A percentile compares a stretch with the other conserved stretches of the same genome.
These are phyloP conservation scores for Phocides pigmalion DNA, from an alignment of 1,140 invertebrate species.

Conservation along the genomic window DNA sequence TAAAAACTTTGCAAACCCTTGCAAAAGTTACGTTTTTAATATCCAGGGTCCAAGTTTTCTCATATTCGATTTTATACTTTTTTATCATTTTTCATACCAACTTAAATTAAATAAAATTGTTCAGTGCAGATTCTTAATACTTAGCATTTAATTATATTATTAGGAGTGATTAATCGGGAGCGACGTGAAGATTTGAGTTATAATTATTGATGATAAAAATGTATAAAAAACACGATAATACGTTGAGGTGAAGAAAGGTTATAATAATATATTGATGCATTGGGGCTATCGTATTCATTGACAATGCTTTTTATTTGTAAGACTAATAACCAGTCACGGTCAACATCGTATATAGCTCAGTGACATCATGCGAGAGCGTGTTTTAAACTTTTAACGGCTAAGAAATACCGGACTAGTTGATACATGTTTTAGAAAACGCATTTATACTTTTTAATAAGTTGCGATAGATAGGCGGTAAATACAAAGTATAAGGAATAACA, in stretches of 20 bases:
- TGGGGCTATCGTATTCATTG: slow-evolving; percentile 24
- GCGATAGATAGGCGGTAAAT: not conserved
- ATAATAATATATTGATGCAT: slow-evolving; percentile 20
- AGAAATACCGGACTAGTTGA: slow-evolving; percentile 13
- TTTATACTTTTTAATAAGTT: too few relatives aligned
- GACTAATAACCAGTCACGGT: slow-evolving; percentile 45
- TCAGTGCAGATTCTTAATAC: too few relatives aligned
- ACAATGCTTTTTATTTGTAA: slow-evolving; percentile 43
- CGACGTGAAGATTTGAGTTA: not conserved
- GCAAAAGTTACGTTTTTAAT: too few relatives aligned
- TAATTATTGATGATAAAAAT: not conserved
- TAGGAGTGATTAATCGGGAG: too few relatives aligned
- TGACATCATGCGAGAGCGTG: slow-evolving; percentile 61
- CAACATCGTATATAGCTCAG: slow-evolving; percentile 45
- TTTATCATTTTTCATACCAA: too few relatives aligned
- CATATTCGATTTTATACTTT: too few relatives aligned
- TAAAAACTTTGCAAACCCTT: too few relatives aligned
- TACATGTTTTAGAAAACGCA: not conserved
- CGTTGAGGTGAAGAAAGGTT: slow-evolving; percentile 22
- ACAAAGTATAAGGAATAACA: not conserved
- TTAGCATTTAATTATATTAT: too few relatives aligned
- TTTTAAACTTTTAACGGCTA: slow-evolving; percentile 49
- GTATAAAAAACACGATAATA: slow-evolving; percentile 4
- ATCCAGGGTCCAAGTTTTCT: too few relatives aligned
- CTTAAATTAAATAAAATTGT: too few relatives aligned